A percentile compares a stretch with the other conserved stretches of the same genome.
Conservation (phyloP, 2,797 vertebrate species). For the Pseudochirops cupreus region DNA sequence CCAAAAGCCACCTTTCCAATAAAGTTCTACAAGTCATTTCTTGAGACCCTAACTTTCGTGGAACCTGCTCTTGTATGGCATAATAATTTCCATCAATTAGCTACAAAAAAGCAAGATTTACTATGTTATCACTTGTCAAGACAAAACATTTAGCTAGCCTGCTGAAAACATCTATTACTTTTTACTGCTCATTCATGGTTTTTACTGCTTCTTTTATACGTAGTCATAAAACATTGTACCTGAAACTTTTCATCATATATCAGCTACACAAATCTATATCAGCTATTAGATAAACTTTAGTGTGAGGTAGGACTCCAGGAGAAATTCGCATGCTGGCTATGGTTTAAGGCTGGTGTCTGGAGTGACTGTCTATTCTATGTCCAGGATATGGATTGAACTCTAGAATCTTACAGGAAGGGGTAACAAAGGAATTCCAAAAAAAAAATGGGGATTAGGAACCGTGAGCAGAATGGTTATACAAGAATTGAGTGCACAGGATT, state of each 20-base stretch:
- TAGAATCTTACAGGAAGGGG: neutral
- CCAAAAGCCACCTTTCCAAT: neutral
- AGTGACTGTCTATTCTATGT: neutral
- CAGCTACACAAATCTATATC: neutral
- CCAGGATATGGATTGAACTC: neutral
- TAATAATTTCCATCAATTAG: neutral
- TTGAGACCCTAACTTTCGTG: neutral
- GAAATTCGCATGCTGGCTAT: neutral
- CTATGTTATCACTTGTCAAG: neutral
- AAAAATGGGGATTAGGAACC: neutral
- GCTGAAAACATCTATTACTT: neutral
- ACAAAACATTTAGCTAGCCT: neutral
- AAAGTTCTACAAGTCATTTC: neutral
- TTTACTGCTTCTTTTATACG: neutral
- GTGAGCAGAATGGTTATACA: neutral
- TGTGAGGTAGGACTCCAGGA: neutral
- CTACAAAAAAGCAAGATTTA: neutral
- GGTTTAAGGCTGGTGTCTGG: neutral
- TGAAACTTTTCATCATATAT: neutral
- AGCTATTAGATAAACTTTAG: neutral
- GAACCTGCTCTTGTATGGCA: neutral
- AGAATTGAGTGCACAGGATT: neutral
- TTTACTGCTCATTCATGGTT: neutral
- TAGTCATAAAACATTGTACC: neutral
- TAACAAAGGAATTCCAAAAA: neutral